Percentiles rank a stretch among this genome's conserved stretches.
Evolutionary conservation across 2,888 invertebrate species (phyloP).

Genomic region (Limnephilus lunatus): DNA sequence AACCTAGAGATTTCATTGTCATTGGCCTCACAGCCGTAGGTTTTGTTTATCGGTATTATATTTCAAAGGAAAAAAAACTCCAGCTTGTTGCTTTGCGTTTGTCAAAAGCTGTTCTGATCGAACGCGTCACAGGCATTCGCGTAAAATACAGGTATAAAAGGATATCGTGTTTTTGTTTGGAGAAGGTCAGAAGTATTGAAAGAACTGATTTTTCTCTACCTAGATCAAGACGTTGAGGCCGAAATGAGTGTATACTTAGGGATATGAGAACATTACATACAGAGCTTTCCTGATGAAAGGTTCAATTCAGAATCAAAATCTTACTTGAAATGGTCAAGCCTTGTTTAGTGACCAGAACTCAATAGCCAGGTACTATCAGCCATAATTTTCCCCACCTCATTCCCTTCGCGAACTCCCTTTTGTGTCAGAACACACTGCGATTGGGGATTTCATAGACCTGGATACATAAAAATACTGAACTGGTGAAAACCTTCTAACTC

Average conservation of each 20-base stretch:
- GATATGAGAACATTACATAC: neutral
- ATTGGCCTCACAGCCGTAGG: neutral
- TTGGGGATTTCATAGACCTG: no score
- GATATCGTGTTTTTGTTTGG: neutral
- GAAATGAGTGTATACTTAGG: neutral
- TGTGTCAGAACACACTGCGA: no score
- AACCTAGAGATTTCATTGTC: neutral
- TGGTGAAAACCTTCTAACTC: no score
- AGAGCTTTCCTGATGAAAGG: no score
- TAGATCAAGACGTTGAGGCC: neutral
- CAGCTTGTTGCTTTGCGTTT: slow-evolving; percentile 15
- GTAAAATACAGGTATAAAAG: neutral
- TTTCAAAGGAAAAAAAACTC: slow-evolving; percentile 36
- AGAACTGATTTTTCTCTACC: neutral
- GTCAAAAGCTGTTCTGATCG: slow-evolving; percentile 12
- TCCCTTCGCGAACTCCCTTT: no score
- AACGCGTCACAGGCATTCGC: slow-evolving; percentile 11
- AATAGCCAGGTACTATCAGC: no score
- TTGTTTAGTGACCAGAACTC: no score
- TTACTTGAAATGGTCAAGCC: no score
- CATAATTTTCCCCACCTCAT: no score
- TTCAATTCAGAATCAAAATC: no score
- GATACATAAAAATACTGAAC: no score
- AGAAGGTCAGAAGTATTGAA: neutral
- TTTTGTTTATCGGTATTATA: slow-evolving; percentile 32